Percentiles rank a stretch among this genome's conserved stretches.
Conservation (phyloP, 2,888 invertebrate genomes). For the Agrochola litura region DNA sequence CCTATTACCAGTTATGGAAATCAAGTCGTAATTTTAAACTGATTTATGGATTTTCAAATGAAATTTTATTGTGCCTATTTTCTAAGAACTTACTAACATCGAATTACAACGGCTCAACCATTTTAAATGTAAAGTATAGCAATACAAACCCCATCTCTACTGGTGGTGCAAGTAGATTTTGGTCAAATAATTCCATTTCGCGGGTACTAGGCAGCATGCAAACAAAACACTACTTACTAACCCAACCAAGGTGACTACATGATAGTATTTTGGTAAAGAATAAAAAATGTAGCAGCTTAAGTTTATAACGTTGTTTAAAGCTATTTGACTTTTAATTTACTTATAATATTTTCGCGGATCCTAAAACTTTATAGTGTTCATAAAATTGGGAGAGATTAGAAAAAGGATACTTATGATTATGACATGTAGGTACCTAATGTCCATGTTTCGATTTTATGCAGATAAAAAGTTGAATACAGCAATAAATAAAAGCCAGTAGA, state of each 20-base stretch:
- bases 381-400: neutral
- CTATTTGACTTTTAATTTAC: neutral
- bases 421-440: neutral
- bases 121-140: constrained; percentile 7
- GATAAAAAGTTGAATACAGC: neutral
- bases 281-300: neutral
- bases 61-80: neutral
- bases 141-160: constrained; percentile 88
- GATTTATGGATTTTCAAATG: neutral
- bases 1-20: neutral
- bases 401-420: neutral
- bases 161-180: constrained; percentile 81
- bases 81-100: constrained; percentile 15
- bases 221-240: constrained; percentile 86
- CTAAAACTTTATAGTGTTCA: neutral
- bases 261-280: constrained; percentile 7
- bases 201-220: constrained; percentile 88
- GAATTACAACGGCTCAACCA: constrained; percentile 24
- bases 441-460: neutral
- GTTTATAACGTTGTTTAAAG: constrained; percentile 39
- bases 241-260: constrained; percentile 54
- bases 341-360: neutral
- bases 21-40: neutral
- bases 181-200: constrained; percentile 82
- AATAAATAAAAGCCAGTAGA: neutral